These are phyloP conservation scores for Tadarida brasiliensis DNA, from an alignment of 2,797 vertebrate genomes.

Conservation along the genomic window DNA sequence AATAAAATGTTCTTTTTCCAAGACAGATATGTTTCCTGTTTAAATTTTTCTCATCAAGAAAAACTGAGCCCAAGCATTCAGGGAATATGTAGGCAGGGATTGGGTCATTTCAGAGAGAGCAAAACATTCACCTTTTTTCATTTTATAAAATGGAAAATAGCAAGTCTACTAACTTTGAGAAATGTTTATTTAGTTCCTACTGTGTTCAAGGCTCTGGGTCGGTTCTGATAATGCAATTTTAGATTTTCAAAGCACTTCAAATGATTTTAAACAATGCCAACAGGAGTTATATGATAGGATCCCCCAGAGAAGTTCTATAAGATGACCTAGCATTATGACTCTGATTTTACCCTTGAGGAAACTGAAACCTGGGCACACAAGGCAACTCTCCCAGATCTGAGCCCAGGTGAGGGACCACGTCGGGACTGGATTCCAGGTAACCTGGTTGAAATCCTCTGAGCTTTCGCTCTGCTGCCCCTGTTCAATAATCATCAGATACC, in stretches of 20 bases:
- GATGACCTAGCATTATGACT: neutral
- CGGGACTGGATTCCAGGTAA: neutral
- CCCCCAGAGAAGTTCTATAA: neutral
- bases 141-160: neutral
- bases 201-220: neutral
- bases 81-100: neutral
- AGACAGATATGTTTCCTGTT: neutral
- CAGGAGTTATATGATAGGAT: neutral
- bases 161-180: neutral
- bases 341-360: neutral
- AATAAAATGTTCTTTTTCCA: conserved; percentile 31
- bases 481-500: neutral
- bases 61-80: neutral
- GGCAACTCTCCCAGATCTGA: neutral
- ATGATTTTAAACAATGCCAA: neutral
- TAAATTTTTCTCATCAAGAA: conserved; percentile 6
- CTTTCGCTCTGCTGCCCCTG: neutral
- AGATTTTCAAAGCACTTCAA: neutral
- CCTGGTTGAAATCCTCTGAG: neutral
- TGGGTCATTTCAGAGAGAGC: neutral
- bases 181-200: neutral
- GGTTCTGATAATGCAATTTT: neutral
- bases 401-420: too few relatives aligned
- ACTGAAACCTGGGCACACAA: neutral
- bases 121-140: neutral